Evolutionary conservation across 2,113 vertebrate species (phyloP), one percentile per base, ranked within the genome.

Genomic region (Danionella cerebrum): DNA sequence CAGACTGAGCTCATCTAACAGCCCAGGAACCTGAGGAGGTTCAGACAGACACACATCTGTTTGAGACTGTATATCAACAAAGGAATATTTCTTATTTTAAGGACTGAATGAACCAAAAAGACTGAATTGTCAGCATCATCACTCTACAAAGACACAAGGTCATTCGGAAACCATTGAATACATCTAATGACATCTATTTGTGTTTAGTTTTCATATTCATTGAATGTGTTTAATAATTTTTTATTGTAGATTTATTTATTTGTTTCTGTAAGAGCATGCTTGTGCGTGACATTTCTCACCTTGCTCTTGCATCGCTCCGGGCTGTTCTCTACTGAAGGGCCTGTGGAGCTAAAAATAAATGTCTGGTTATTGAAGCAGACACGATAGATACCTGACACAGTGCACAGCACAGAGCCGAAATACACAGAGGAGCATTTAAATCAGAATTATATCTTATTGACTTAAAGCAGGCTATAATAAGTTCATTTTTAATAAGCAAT

Each of bases 1-100:
- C 78, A 89, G 87, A 13, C 93, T 97, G 85, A 94, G 89, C 74
- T 95, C 93, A 39, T 96, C 91, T 0, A 79, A 91, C 77, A 89
- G 76, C 1, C 84, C 67, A 16, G 93, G 91, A 57, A 87, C 93
- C 95, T 98, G 83, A 3, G 60, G 70, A 78, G 76, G 16, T 72
- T 53, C 67, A 58, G 48, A n/a, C 16, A 29, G 9, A 51, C 38
- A 53, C 33, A 6, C 45, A 64, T 13, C 42, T 7, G 22, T 10
- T 2, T 44, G 8, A n/a, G n/a, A n/a, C n/a, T n/a, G n/a, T n/a
- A n/a, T n/a, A n/a, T n/a, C n/a, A n/a, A n/a, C n/a, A n/a, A n/a
- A n/a, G n/a, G n/a, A n/a, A n/a, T n/a, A n/a, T n/a, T n/a, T n/a
- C n/a, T n/a, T n/a, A n/a, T n/a, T n/a, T n/a, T n/a, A n/a, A n/a